Percentiles rank a stretch among this genome's conserved stretches.
These are phyloP conservation scores for Lipophrys pholis DNA, from an alignment of 2,113 vertebrate genomes.

Conservation along the genomic window DNA sequence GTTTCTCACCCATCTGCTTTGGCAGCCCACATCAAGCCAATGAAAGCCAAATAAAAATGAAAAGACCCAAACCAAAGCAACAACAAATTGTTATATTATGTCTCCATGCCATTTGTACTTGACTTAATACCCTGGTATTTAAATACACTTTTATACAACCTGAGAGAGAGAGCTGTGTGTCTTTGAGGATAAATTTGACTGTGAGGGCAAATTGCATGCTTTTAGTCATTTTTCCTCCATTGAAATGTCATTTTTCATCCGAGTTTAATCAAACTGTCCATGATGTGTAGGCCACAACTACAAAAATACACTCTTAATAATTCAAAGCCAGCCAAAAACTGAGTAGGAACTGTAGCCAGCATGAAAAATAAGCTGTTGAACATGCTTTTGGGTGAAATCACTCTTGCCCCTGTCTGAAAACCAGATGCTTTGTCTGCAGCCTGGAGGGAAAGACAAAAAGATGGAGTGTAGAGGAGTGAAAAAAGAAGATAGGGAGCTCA, in stretches of 20 bases:
- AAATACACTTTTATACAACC: neutral
- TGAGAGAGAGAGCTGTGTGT: neutral
- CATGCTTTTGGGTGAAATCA: neutral
- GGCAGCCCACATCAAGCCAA: neutral
- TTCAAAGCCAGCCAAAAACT: neutral
- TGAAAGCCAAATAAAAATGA: neutral
- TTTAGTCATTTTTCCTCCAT: neutral
- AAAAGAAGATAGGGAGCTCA: no score
- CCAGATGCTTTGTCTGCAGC: no score
- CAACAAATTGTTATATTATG: neutral
- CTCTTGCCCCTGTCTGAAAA: no score
- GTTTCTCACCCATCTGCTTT: neutral
- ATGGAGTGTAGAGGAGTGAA: no score
- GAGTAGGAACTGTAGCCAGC: neutral
- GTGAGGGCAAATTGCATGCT: neutral
- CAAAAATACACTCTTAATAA: neutral
- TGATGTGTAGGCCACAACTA: neutral
- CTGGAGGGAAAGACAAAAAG: no score
- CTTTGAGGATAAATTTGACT: neutral
- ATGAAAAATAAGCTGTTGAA: constrained; percentile 10
- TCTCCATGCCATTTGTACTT: neutral
- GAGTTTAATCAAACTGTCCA: neutral
- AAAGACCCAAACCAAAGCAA: neutral
- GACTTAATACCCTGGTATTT: neutral
- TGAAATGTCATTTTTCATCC: neutral